Base-by-base conservation (phyloP, 2,797 vertebrate species). In the Pantherophis alleghaniensis region DNA sequence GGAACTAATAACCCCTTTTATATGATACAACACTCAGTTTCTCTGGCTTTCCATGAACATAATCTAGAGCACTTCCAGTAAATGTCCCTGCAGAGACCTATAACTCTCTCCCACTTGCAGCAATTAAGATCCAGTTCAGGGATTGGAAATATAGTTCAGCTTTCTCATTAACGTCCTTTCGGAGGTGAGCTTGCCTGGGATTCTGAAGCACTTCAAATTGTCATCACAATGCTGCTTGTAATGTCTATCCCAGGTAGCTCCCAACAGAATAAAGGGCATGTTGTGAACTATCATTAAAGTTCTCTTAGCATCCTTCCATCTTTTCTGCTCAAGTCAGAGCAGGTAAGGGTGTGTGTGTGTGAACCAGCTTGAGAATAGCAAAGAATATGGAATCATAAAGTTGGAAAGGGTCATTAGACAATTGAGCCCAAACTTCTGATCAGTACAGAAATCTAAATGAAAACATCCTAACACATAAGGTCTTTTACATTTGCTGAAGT, bases 91-190 rank as follows among this genome's bases (percentile, higher is more conserved):
- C 63, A 69, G 86, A 87, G 56, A n/a, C 63, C 90, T 69, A 0
- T 91, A 32, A 89, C 10, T 1, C 57, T 90, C 83, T 94, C 87
- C 86, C 28, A 51, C 61, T 87, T 63, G 5, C 28, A 32, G 88
- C 90, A 96, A 96, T 96, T 94, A 94, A 92, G 69, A 89, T 47
- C 12, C 74, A 93, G 93, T 92, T 90, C 37, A 22, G 91, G 60
- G 66, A 74, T 1, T 42, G 60, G 86, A 95, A 96, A 93, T 92
- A 28, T 12, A 60, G n/a, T 94, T 94, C 83, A 88, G 88, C 89
- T 90, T 89, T 91, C 94, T 95, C 91, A 90, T 94, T 95, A 95
- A 91, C 90, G 93, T 66, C 56, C 90, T 95, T 42, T 91, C 53
- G 42, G 89, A 37, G 90, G 32, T 7, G 86, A 55, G 61, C 60